phyloP scores from a whole-genome alignment of 1,140 invertebrate species.

The Bilobella aurantiaca region DNA sequence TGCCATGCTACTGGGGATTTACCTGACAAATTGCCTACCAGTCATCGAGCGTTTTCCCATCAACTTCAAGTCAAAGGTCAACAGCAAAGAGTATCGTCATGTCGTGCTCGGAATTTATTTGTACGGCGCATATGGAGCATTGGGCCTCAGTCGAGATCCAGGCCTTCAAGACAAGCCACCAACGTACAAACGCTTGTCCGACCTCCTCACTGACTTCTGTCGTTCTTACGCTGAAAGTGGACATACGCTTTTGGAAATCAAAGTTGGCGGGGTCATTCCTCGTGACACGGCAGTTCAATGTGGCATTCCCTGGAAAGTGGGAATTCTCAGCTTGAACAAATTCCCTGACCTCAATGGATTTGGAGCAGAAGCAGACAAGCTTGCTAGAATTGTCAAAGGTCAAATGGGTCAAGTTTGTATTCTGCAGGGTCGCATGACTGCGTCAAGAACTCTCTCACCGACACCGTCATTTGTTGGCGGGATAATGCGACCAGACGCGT shows the following conservation, averaged over 20 bases:
- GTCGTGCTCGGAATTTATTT: slow-evolving; percentile 31
- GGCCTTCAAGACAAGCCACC: slow-evolving; percentile 29
- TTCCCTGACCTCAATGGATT: not conserved
- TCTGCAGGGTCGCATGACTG: too few species aligned
- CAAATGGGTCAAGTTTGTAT: slow-evolving; percentile 9
- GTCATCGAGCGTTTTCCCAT: slow-evolving; percentile 31
- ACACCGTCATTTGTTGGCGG: not conserved
- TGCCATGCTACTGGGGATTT: slow-evolving; percentile 25
- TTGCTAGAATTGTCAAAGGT: not conserved
- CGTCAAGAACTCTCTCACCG: too few species aligned
- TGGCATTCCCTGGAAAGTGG: slow-evolving; percentile 20
- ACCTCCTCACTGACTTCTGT: slow-evolving; percentile 25
- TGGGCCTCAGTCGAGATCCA: slow-evolving; percentile 29
- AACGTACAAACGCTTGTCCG: slow-evolving; percentile 18
- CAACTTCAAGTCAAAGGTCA: slow-evolving; percentile 32
- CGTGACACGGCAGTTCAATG: slow-evolving; percentile 27
- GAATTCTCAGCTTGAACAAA: slow-evolving; percentile 3
- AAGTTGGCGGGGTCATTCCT: slow-evolving; percentile 29
- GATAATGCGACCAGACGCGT: not conserved
- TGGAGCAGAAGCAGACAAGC: not conserved
- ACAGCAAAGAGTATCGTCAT: slow-evolving; percentile 32
- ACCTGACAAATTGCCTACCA: slow-evolving; percentile 26
- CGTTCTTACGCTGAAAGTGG: slow-evolving; percentile 25
- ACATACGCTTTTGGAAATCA: slow-evolving; percentile 24
- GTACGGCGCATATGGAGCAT: slow-evolving; percentile 28